A percentile compares a stretch with the other conserved stretches of the same genome.
Evolutionary conservation across 1,140 invertebrate species (phyloP).

Genomic region (Diploscapter pachys): DNA sequence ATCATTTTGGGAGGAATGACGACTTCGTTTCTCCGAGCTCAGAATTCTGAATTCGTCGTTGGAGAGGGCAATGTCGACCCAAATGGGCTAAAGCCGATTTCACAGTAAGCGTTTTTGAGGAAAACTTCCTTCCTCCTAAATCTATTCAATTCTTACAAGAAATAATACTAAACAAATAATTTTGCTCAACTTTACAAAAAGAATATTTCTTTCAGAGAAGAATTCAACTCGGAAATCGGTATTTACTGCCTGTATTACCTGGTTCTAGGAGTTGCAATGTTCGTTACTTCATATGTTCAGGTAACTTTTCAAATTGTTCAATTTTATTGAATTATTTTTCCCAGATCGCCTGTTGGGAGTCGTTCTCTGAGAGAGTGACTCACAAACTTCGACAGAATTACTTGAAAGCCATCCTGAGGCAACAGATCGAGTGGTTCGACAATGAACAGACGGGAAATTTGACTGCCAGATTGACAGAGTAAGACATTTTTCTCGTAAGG

Average conservation of each 20-base stretch:
- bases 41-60: slow-evolving; percentile 55
- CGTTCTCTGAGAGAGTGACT: slow-evolving; percentile 67
- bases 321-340: slow-evolving; percentile 5
- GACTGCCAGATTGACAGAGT: slow-evolving; percentile 82
- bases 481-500: slow-evolving; percentile 59
- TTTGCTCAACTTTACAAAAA: too few relatives aligned
- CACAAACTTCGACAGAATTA: slow-evolving; percentile 71
- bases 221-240: slow-evolving; percentile 46
- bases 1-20: slow-evolving; percentile 56
- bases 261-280: slow-evolving; percentile 51
- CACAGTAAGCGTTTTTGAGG: slow-evolving; percentile 27
- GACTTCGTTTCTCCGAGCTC: slow-evolving; percentile 53
- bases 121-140: too few relatives aligned
- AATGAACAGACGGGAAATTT: slow-evolving; percentile 80
- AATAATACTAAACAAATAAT: too few relatives aligned
- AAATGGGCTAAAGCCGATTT: slow-evolving; percentile 41
- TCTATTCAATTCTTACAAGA: too few relatives aligned
- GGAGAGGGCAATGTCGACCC: slow-evolving; percentile 26
- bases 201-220: slow-evolving; percentile 44
- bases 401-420: slow-evolving; percentile 74
- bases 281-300: slow-evolving; percentile 57
- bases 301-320: slow-evolving; percentile 17
- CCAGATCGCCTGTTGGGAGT: slow-evolving; percentile 61
- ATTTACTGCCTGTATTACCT: slow-evolving; percentile 53
- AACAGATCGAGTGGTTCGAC: slow-evolving; percentile 89